Base-by-base conservation (phyloP, 2,888 invertebrate genomes). In the Cotesia congregata region DNA sequence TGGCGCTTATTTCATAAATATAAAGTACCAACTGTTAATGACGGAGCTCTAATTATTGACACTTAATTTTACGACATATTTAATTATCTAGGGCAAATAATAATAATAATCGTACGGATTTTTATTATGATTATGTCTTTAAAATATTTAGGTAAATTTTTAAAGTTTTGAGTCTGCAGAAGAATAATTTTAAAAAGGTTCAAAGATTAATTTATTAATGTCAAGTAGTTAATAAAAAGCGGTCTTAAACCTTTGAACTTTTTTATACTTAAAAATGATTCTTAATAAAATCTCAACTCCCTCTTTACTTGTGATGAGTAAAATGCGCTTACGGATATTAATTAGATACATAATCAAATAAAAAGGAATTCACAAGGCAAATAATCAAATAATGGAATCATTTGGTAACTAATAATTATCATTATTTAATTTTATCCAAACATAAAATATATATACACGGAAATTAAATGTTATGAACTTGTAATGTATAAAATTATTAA, bases 341-440 rank as follows among this genome's bases (percentile, higher is more conserved):
- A 41, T 41, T 69, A 30, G 30, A 30, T 30, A 30, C 30, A 30
- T 30, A 20, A 40, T 38, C 50, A 12, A 60, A 30, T 59, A n/a
- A 30, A 40, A 20, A 38, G 30, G 59, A 70, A 70, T 59, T 70
- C 60, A 50, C 7, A 12, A 20, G 39, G 61, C 9, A 71, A 59
- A 71, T 71, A 71, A 71, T 71, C 71, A 71, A 71, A 71, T 71
- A 71, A 71, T 71, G 61, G 20, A 71, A 71, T 71, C 71, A 61
- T 71, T 61, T 7, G 17, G 61, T 50, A 71, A 71, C 61, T 71
- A 71, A 62, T 71, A 71, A 71, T 71, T 71, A 71, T 15, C 71
- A 71, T 60, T 62, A 71, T 40, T 60, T 71, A 59, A 71, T 62
- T 71, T 62, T 61, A 30, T 39, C 40, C n/a, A 62, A 61, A 17